Conservation (phyloP, 2,113 vertebrate genomes). For the Coracopsis vasa region DNA sequence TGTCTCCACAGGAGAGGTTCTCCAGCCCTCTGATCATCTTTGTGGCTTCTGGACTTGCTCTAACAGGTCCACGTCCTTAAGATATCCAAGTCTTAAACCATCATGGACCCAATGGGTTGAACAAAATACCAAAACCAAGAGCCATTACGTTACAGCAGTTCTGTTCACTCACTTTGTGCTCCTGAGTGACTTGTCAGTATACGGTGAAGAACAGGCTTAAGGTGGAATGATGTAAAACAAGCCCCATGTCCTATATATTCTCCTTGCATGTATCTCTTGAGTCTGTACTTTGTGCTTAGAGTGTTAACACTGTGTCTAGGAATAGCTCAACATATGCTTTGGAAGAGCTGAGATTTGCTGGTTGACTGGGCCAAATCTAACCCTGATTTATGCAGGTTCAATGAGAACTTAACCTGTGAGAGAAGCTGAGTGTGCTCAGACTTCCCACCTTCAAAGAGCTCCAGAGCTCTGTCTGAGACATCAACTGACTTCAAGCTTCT, state of each 20-base stretch:
- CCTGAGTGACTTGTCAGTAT: neutral
- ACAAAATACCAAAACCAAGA: neutral
- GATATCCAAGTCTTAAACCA: neutral
- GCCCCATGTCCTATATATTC: neutral
- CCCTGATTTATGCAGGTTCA: neutral
- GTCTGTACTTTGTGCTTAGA: neutral
- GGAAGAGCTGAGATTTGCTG: neutral
- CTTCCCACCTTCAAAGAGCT: neutral
- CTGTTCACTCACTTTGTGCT: neutral
- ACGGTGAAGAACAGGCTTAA: neutral
- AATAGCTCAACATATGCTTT: neutral
- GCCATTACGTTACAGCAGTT: neutral
- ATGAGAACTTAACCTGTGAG: neutral
- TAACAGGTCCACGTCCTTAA: neutral
- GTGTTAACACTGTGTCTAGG: neutral
- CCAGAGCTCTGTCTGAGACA: neutral
- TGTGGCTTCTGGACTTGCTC: neutral
- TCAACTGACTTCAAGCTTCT: neutral
- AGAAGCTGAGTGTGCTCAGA: neutral
- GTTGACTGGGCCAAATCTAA: neutral
- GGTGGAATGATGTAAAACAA: neutral
- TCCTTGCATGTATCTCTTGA: fast-evolving
- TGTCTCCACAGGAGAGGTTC: neutral
- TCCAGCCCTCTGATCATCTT: neutral
- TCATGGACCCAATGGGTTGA: neutral